Conservation (phyloP, 2,113 vertebrate genomes). For the Planiliza haematocheilus region DNA sequence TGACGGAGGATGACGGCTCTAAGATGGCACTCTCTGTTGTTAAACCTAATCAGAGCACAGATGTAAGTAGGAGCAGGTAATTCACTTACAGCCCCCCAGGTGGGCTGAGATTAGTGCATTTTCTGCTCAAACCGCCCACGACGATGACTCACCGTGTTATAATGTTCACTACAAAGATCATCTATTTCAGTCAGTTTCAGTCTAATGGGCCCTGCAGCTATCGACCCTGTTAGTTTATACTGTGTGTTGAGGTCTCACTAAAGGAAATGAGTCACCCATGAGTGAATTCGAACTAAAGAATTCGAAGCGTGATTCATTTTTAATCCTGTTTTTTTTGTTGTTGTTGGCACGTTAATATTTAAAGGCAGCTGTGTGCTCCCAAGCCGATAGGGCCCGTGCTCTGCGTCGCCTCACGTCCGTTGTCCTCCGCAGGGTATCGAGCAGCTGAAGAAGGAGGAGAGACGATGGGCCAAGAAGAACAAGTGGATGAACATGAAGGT, state of each 20-base stretch:
- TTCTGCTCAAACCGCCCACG: conserved; percentile 27
- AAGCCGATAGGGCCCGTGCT: too few species aligned
- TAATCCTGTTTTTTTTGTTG: neutral
- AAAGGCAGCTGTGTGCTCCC: neutral
- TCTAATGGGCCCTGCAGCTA: conserved; percentile 1
- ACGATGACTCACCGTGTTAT: conserved; percentile 49
- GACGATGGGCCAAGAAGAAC: conserved; percentile 96
- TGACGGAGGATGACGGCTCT: neutral
- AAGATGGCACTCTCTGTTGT: neutral
- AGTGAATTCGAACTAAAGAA: conserved; percentile 1
- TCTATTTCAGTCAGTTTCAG: conserved; percentile 17
- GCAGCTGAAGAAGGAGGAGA: conserved; percentile 99
- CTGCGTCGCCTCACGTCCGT: too few species aligned
- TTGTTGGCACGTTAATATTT: neutral
- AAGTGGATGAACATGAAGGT: conserved; percentile 99
- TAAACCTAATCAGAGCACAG: conserved; percentile 2
- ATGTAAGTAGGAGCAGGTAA: conserved; percentile 26
- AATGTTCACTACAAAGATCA: conserved; percentile 40
- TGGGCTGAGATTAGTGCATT: conserved; percentile 12
- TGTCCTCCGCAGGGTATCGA: conserved; percentile 94
- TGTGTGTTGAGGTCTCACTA: neutral
- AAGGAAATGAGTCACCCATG: conserved; percentile 32
- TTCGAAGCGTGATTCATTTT: neutral
- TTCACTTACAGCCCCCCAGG: conserved; percentile 2
- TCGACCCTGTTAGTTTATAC: neutral